These are phyloP conservation scores for Zeuzera pyrina DNA, from an alignment of 2,888 invertebrate genomes.

Conservation along the genomic window DNA sequence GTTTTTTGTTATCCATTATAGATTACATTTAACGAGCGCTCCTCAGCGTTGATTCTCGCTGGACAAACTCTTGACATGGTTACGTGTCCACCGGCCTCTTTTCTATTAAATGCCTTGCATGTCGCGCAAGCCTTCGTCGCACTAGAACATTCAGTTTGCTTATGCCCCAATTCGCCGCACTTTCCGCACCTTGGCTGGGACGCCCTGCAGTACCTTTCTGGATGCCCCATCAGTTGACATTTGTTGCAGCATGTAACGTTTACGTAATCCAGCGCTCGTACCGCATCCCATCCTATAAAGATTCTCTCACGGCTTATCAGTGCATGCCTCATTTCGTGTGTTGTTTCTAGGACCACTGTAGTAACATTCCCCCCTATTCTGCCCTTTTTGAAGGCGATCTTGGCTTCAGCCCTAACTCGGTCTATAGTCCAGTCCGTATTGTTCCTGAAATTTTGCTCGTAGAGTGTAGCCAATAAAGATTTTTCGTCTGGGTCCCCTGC, in stretches of 20 bases:
- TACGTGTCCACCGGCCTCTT: slow-evolving; percentile 6
- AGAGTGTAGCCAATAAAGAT: too few species aligned
- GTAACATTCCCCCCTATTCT: background rate
- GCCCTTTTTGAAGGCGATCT: slow-evolving; percentile 1
- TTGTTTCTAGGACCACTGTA: slow-evolving; percentile 11
- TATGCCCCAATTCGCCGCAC: slow-evolving; percentile 18
- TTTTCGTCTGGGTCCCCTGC: too few species aligned
- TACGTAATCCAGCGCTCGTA: slow-evolving; percentile 4
- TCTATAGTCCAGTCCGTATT: slow-evolving; percentile 2
- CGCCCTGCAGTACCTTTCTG: slow-evolving; percentile 18
- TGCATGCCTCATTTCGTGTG: slow-evolving; percentile 1
- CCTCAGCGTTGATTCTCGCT: slow-evolving; percentile 12
- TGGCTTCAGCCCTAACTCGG: background rate
- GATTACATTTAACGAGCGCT: background rate
- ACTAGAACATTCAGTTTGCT: slow-evolving; percentile 5
- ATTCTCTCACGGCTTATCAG: background rate
- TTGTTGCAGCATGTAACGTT: slow-evolving; percentile 17
- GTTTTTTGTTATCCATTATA: slow-evolving; percentile 9
- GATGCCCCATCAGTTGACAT: slow-evolving; percentile 29
- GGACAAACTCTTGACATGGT: slow-evolving; percentile 17
- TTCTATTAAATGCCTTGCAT: slow-evolving; percentile 12
- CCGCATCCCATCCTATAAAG: slow-evolving; percentile 16
- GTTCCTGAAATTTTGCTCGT: slow-evolving; percentile 4
- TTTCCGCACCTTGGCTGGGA: slow-evolving; percentile 10
- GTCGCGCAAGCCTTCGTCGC: slow-evolving; percentile 15